A percentile compares a stretch with the other conserved stretches of the same genome.
These are phyloP conservation scores for Physocephala rufipes DNA, from an alignment of 2,888 invertebrate genomes.

Conservation along the genomic window DNA sequence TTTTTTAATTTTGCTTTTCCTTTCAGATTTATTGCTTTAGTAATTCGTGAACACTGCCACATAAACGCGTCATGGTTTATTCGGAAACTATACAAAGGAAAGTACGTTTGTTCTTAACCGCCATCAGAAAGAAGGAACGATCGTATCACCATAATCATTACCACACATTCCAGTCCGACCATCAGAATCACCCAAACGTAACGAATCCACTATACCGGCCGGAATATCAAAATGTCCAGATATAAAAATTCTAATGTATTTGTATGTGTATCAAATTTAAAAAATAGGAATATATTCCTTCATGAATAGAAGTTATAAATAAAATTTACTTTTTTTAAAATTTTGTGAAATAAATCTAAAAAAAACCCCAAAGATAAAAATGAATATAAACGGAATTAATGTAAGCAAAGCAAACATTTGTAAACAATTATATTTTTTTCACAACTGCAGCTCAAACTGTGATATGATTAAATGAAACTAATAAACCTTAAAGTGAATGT, in stretches of 20 bases:
- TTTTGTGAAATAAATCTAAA: too few species aligned
- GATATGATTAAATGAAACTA: too few species aligned
- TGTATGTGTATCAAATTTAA: background rate
- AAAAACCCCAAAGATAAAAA: too few species aligned
- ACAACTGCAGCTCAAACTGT: too few species aligned
- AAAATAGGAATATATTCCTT: background rate
- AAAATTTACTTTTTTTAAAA: too few species aligned
- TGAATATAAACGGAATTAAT: too few species aligned
- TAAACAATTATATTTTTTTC: too few species aligned
- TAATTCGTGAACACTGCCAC: too few species aligned
- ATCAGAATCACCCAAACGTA: constrained; percentile 41
- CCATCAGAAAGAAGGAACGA: constrained; percentile 22
- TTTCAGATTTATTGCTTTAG: background rate
- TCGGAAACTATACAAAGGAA: constrained; percentile 12
- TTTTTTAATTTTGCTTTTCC: background rate
- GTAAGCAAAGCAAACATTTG: too few species aligned
- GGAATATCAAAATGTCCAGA: constrained; percentile 23
- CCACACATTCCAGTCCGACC: too few species aligned
- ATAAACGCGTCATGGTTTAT: background rate
- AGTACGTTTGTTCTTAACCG: constrained; percentile 33
- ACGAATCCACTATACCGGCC: constrained; percentile 40
- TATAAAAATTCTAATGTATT: background rate
- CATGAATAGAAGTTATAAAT: too few species aligned
- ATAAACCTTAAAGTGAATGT: too few species aligned
- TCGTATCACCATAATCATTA: background rate